Percentiles rank a stretch among this genome's conserved stretches.
These are phyloP conservation scores for Centropus bengalensis DNA, from an alignment of 2,113 vertebrate species.

Conservation along the genomic window DNA sequence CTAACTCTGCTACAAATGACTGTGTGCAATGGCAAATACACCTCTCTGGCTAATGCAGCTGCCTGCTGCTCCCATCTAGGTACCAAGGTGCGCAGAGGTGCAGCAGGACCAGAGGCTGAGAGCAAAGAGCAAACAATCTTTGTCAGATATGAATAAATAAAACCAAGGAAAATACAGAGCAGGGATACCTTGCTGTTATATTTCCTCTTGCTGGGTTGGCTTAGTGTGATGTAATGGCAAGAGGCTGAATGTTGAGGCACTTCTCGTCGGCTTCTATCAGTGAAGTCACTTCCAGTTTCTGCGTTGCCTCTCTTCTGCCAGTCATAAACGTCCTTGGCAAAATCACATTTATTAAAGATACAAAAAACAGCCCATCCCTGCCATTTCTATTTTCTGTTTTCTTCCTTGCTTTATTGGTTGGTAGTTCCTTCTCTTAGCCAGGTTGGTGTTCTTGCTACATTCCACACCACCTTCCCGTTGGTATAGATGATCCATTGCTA, in stretches of 20 bases:
- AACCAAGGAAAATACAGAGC: not conserved
- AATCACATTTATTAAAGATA: slow-evolving; percentile 30
- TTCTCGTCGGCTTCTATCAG: not conserved
- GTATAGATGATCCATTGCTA: not conserved
- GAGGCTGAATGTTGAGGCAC: not conserved
- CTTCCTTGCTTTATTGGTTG: not conserved
- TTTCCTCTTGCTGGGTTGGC: not conserved
- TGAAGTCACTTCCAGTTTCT: slow-evolving; percentile 44
- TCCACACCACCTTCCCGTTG: not conserved
- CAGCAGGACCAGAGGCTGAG: not conserved
- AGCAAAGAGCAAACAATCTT: not conserved
- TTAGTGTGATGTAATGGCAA: slow-evolving; percentile 1
- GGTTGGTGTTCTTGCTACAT: not conserved
- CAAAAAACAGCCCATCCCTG: not conserved
- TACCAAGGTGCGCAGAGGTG: not conserved
- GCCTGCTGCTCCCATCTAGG: not conserved
- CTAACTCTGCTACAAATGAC: not conserved
- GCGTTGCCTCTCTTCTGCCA: not conserved
- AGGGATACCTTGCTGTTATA: not conserved
- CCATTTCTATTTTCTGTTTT: not conserved
- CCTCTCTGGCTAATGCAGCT: not conserved
- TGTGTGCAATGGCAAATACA: not conserved
- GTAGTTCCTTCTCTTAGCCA: not conserved
- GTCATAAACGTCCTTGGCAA: slow-evolving; percentile 24
- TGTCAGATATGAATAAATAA: not conserved